Percentiles rank a stretch among this genome's conserved stretches.
phyloP scores from a whole-genome alignment of 2,888 invertebrate genomes.

The Parelbella ahira region DNA sequence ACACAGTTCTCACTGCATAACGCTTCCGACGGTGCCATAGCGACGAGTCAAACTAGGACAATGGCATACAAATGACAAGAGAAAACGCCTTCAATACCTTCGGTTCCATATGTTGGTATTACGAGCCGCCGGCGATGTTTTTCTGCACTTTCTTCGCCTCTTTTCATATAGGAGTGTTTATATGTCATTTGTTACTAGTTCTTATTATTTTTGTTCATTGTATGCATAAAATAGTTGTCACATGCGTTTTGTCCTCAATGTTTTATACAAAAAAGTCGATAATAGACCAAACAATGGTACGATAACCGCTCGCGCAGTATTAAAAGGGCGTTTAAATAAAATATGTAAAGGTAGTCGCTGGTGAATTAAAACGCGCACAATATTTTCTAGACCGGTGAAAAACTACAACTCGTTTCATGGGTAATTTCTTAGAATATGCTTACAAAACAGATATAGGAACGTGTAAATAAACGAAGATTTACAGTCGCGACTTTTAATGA shows the following conservation, averaged over 20 bases:
- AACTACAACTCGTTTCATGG: slow-evolving; percentile 9
- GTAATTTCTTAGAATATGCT: slow-evolving; percentile 14
- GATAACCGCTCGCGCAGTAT: no score
- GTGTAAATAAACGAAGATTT: slow-evolving; percentile 12
- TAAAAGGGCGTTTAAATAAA: no score
- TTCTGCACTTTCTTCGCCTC: no score
- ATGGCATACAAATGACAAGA: slow-evolving; percentile 10
- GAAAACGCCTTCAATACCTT: neutral
- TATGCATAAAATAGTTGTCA: no score
- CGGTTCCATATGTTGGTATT: no score
- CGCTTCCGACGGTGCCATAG: slow-evolving; percentile 9
- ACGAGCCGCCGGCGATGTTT: no score
- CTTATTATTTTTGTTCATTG: no score
- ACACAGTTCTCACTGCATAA: slow-evolving; percentile 6
- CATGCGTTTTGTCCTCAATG: no score
- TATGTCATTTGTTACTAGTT: no score
- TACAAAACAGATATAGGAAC: slow-evolving; percentile 15
- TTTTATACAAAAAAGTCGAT: no score
- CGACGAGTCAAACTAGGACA: slow-evolving; percentile 16
- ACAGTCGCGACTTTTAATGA: slow-evolving; percentile 11
- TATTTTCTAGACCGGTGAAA: slow-evolving; percentile 1
- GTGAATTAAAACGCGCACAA: slow-evolving; percentile 4
- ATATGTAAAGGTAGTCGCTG: neutral
- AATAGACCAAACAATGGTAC: no score
- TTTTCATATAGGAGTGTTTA: no score